Evolutionary conservation across 2,888 invertebrate genomes (phyloP), one percentile per base, ranked within the genome.

Genomic region (Pseudoips prasinana): DNA sequence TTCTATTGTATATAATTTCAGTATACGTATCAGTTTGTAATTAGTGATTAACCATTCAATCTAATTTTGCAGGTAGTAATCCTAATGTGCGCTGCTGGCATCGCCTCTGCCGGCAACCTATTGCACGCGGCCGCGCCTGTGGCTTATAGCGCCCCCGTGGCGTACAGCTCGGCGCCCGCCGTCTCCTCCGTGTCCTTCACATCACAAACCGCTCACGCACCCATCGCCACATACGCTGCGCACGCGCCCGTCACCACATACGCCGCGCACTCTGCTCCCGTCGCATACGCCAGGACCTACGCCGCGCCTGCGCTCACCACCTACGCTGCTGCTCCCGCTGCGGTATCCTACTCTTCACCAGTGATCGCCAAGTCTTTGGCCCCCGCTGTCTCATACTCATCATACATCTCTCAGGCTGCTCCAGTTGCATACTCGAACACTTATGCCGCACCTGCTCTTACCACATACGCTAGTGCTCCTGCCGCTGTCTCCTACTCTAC

Each of bases 41-140:
- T n/a, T n/a, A n/a, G n/a, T n/a, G n/a, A n/a, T n/a, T n/a, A n/a
- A n/a, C n/a, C n/a, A n/a, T n/a, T n/a, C n/a, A n/a, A n/a, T n/a
- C n/a, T n/a, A n/a, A n/a, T n/a, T n/a, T n/a, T 56, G 19, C 61
- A 86, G 91, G 76, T 92, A 46, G 64, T 92, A 52, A 73, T 91
- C 33, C 73, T 93, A 63, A 79, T 90, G 64, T 89, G 91, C 68
- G 79, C 88, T 58, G 87, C 91, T 74, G 90, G 91, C 57, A 83
- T 90, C 44, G 91, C 90, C 60, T 90, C 89, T 62, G 92, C 92
- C 36, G 92, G 93, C 43, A 67, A 89, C 58, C 68, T 92, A 9
- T 67, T 81, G 9, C 81, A 84, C 38, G 78, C 72, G 10, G 82
- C 79, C 19, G 50, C 78, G 11, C 79, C 79, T 7, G 67, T n/a